Percentiles rank a stretch among this genome's conserved stretches.
phyloP scores from a whole-genome alignment of 1,140 invertebrate species.

The Charaxes varanes region DNA sequence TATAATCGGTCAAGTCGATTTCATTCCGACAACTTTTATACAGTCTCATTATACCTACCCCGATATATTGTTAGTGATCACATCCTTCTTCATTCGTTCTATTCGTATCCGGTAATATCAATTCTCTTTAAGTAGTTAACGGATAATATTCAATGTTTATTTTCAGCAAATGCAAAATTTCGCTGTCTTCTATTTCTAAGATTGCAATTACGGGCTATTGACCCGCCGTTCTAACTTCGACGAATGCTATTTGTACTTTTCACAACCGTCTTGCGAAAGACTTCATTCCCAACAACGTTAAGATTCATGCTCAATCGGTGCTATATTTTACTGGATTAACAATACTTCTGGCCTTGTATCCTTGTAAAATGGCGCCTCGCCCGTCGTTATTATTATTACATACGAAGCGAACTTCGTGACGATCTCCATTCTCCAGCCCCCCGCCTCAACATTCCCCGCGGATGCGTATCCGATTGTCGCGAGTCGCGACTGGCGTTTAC shows the following conservation, averaged over 20 bases:
- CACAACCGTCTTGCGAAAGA: constrained; percentile 29
- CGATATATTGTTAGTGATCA: constrained; percentile 11
- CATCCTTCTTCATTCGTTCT: neutral
- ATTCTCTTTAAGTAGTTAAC: neutral
- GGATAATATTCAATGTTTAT: too few species aligned
- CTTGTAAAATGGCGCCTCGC: constrained; percentile 72
- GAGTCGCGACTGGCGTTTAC: constrained; percentile 66
- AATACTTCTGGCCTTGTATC: constrained; percentile 68
- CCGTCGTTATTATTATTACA: constrained; percentile 70
- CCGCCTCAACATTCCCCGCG: constrained; percentile 53
- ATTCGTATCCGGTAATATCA: neutral
- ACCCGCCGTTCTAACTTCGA: constrained; percentile 36
- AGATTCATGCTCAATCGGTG: constrained; percentile 12
- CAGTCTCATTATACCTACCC: constrained; percentile 21
- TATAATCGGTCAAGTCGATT: constrained; percentile 65
- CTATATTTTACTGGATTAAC: constrained; percentile 45
- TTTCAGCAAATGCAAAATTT: constrained; percentile 6
- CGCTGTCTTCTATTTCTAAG: constrained; percentile 10
- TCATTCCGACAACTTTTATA: constrained; percentile 29
- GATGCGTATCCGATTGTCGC: constrained; percentile 73
- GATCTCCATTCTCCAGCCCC: constrained; percentile 60
- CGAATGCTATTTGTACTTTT: constrained; percentile 10
- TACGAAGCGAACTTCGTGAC: constrained; percentile 72
- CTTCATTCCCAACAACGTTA: constrained; percentile 27
- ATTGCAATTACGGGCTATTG: constrained; percentile 61